Base-by-base conservation (phyloP, 2,888 invertebrate species). In the Tiliacea citrago region DNA sequence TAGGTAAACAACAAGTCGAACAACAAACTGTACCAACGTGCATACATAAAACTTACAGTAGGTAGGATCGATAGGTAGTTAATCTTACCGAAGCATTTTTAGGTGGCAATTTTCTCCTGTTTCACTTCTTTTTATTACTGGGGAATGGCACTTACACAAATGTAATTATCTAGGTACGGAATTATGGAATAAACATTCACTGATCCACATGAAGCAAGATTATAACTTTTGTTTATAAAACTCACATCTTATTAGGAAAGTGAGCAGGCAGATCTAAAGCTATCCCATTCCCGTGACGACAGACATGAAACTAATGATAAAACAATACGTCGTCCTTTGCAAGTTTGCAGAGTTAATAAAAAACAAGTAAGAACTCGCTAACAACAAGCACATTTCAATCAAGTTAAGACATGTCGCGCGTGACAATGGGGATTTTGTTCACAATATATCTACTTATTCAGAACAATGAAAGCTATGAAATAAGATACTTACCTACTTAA, bases 1-100 rank as follows among this genome's bases (percentile, higher is more conserved):
- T 29, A 29, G 29, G 29, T 53, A n/a, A 53, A 53, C n/a, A 53
- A 53, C 12, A 53, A 53, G 2, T 47, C 13, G 12, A 53, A 12
- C n/a, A n/a, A 3, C 3, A n/a, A 53, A 4, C 21, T 21, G 21
- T 10, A 51, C 4, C 21, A 51, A 51, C 51, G 51, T 51, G 21
- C 21, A n/a, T n/a, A n/a, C n/a, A n/a, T n/a, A n/a, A n/a, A n/a
- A n/a, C n/a, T n/a, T n/a, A n/a, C n/a, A n/a, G n/a, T n/a, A n/a
- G n/a, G n/a, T n/a, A n/a, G 39, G 61, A 61, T 61, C 12, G 61
- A 39, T 61, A 9, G 61, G n/a, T 61, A 5, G 6, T 2, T 42
- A 42, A 47, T 39, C 76, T 83, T 80, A 83, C 82, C 82, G 13
- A 10, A 77, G 60, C 82, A 83, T 83, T 82, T 71, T 79, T 39